Conservation (phyloP, 2,113 vertebrate genomes). For the Balaeniceps rex region DNA sequence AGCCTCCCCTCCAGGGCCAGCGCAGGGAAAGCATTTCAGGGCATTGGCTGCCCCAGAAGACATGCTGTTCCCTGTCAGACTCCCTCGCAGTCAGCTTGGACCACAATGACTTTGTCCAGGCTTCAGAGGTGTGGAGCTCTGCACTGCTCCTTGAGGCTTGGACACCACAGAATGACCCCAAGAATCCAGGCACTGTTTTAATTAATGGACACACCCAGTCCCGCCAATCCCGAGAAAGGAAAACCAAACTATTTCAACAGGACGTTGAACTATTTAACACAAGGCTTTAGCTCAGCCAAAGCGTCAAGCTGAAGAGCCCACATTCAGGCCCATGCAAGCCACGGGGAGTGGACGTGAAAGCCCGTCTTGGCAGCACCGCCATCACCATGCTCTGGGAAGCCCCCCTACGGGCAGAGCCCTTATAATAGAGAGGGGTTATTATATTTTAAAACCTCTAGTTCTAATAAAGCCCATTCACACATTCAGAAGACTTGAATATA, state of each 20-base stretch:
- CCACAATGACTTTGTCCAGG: neutral
- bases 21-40: neutral
- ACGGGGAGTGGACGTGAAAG: fast-evolving
- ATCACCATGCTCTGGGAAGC: neutral
- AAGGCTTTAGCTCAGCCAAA: neutral
- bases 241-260: neutral
- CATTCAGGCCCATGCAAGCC: neutral
- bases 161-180: fast-evolving
- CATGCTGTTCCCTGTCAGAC: neutral
- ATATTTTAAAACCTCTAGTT: neutral
- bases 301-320: neutral
- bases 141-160: neutral
- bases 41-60: neutral
- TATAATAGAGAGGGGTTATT: neutral
- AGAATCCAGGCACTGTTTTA: neutral
- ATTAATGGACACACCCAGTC: neutral
- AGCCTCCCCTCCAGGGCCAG: neutral
- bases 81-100: neutral
- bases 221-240: neutral
- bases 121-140: neutral
- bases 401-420: neutral
- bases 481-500: neutral
- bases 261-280: neutral
- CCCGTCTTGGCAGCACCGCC: neutral
- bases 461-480: neutral